Percentiles rank a stretch among this genome's conserved stretches.
phyloP scores from a whole-genome alignment of 2,797 vertebrate species.

The Steatocranus sp. region DNA sequence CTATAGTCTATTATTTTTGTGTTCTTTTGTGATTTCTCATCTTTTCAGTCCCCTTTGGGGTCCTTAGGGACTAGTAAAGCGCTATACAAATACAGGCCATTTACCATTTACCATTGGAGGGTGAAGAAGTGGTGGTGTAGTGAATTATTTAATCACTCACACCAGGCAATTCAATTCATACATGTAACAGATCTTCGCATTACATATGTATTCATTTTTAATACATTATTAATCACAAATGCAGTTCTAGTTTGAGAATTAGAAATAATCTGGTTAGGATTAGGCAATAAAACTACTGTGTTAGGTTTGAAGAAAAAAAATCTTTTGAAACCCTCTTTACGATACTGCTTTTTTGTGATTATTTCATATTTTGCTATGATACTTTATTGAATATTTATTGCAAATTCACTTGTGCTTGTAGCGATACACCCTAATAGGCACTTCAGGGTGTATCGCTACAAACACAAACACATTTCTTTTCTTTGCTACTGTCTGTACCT shows the following conservation, averaged over 20 bases:
- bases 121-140: background rate
- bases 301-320: background rate
- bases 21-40: background rate
- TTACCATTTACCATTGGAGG: too few species aligned
- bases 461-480: background rate
- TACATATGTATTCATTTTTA: background rate
- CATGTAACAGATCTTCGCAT: background rate
- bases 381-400: background rate
- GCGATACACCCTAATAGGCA: background rate
- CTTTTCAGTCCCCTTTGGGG: too few species aligned
- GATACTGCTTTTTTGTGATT: background rate
- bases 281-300: background rate
- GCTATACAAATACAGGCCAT: too few species aligned
- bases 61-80: too few species aligned
- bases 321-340: background rate
- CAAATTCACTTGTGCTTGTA: background rate
- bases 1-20: background rate
- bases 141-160: background rate
- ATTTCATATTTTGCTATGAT: background rate
- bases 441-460: background rate
- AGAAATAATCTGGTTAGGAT: background rate
- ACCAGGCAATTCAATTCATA: background rate
- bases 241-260: background rate
- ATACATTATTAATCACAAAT: background rate
- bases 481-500: background rate